Base-by-base conservation (phyloP, 2,113 vertebrate species). In the Hippocampus mohnikei region DNA sequence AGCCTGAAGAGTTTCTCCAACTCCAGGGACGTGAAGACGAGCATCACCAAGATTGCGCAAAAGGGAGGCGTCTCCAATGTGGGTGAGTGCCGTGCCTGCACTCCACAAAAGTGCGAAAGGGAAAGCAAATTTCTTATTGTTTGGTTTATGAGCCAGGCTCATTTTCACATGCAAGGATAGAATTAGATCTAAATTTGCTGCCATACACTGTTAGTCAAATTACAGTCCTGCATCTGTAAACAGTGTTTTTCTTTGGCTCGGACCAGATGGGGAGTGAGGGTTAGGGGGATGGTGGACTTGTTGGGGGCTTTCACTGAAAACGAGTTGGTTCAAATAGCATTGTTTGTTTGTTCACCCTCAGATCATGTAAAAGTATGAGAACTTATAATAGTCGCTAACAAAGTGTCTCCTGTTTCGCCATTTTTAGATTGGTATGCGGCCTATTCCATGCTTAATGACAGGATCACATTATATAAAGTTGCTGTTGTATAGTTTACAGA, bases 31-130 rank as follows among this genome's bases (percentile, higher is more conserved):
- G 65, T 97, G 78, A 96, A 92, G 85, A 75, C 87, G 0, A 95
- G 95, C 75, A 86, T 99, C 58, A 94, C 94, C 72, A 98, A 96
- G 88, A 96, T 99, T 42, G 58, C 80, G 33, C 97, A 96, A 91
- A 95, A 95, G 87, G 98, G 97, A 46, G 98, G 98, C 58, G 91
- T 94, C 74, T 96, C 97, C 67, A 97, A 98, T 0, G 94, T 94
- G 78, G 98, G 98, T 98, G 93, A 87, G 95, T 93, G 70, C 80
- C 68, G 75, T 72, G 72, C 69, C 70, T 58, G 69, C 67, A 73
- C n/a, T 65, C 75, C 66, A 55, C n/a, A 79, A 81, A 37, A 12
- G 84, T 80, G 85, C 84, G 61, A 88, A 84, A 87, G 87, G 2
- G 55, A 81, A 88, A 85, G 27, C 66, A 74, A 25, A 65, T 53